A percentile compares a stretch with the other conserved stretches of the same genome.
Evolutionary conservation across 2,113 vertebrate genomes (phyloP).

Genomic region (Phalacrocorax aristotelis): DNA sequence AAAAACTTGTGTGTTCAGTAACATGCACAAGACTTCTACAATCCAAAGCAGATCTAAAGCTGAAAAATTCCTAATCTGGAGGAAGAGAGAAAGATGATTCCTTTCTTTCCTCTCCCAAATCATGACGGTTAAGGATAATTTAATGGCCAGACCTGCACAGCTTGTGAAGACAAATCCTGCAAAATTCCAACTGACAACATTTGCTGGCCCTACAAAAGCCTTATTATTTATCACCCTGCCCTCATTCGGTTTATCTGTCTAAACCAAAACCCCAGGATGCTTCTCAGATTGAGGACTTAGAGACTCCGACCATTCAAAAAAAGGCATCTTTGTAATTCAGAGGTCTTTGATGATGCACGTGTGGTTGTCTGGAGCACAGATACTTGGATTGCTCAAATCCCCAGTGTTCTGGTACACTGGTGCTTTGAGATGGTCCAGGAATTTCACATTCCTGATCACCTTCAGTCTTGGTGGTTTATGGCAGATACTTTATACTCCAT

Average conservation of each 20-base stretch:
- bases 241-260: background rate
- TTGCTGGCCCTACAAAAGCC: background rate
- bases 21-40: background rate
- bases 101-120: background rate
- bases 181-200: background rate
- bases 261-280: background rate
- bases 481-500: constrained; percentile 23
- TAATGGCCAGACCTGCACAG: background rate
- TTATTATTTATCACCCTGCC: background rate
- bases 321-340: background rate
- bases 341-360: constrained; percentile 7
- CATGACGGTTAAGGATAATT: background rate
- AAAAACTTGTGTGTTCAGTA: background rate
- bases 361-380: constrained; percentile 15
- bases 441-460: constrained; percentile 45
- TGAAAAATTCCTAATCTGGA: background rate
- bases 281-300: constrained; percentile 2
- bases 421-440: constrained; percentile 45
- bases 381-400: constrained; percentile 1
- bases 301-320: background rate
- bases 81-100: background rate
- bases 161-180: background rate
- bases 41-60: background rate
- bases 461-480: background rate
- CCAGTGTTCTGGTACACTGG: background rate